A percentile compares a stretch with the other conserved stretches of the same genome.
phyloP scores from a whole-genome alignment of 2,797 vertebrate species.

The Phrynocephalus forsythii region DNA sequence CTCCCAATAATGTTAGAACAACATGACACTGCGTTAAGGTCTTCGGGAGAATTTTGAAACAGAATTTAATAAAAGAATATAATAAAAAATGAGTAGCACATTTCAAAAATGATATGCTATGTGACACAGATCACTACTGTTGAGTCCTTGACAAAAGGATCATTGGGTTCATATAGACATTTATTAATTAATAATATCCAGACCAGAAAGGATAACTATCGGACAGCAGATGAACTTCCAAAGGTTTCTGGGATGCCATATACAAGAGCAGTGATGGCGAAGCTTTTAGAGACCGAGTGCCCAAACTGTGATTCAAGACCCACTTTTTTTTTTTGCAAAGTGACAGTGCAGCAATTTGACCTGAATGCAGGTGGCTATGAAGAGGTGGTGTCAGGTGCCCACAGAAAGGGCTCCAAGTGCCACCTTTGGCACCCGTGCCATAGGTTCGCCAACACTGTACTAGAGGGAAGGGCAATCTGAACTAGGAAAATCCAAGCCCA shows the following conservation, averaged over 20 bases:
- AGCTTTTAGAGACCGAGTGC: no score
- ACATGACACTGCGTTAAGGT: no score
- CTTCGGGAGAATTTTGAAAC: not conserved
- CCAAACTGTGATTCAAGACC: no score
- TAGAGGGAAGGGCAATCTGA: not conserved
- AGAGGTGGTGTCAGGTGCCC: no score
- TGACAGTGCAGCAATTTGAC: no score
- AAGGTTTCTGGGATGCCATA: not conserved
- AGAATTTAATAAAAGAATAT: not conserved
- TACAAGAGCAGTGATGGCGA: no score
- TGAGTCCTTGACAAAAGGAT: not conserved
- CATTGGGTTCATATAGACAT: not conserved
- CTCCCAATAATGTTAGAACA: not conserved
- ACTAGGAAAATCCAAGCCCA: not conserved
- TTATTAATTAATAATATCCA: not conserved
- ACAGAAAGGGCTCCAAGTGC: no score
- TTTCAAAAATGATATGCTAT: not conserved
- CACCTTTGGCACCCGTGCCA: no score
- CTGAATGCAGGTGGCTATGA: no score
- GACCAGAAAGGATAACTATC: no score
- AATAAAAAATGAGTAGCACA: not conserved
- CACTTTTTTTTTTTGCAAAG: no score
- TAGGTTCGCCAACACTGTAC: no score
- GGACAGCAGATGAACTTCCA: not conserved
- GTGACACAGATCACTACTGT: not conserved